Conservation (phyloP, 2,888 invertebrate species). For the Falcaria lacertinaria region DNA sequence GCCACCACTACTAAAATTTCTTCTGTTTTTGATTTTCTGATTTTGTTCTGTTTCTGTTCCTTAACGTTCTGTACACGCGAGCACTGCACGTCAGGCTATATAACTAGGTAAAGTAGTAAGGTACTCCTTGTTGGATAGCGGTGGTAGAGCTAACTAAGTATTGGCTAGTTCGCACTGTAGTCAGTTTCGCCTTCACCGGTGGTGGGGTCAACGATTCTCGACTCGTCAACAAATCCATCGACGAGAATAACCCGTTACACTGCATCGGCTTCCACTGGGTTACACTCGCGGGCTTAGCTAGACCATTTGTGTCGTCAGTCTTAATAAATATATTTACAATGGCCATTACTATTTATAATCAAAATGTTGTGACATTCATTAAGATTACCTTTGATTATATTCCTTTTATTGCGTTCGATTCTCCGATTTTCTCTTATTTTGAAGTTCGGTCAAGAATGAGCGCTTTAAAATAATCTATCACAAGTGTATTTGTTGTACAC, state of each 20-base stretch:
- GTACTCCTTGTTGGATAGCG: background rate
- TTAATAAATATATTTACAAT: constrained; percentile 19
- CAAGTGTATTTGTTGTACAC: no score
- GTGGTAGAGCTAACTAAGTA: constrained; percentile 9
- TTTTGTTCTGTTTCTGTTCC: background rate
- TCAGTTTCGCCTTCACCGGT: constrained; percentile 53
- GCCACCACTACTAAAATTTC: background rate
- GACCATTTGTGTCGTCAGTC: constrained; percentile 44
- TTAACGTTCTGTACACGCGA: background rate
- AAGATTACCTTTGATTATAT: background rate
- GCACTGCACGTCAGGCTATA: background rate
- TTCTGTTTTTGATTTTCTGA: background rate
- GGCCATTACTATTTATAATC: background rate
- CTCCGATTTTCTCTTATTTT: background rate
- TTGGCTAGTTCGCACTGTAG: constrained; percentile 50
- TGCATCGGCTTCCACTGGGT: constrained; percentile 67
- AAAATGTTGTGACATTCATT: background rate
- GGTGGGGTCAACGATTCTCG: constrained; percentile 74
- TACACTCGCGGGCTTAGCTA: constrained; percentile 59
- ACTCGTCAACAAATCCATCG: constrained; percentile 75
- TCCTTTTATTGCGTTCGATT: background rate
- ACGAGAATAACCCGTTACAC: constrained; percentile 77
- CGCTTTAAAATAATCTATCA: no score
- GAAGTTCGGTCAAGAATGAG: no score
- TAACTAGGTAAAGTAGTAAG: background rate